Percentiles rank a stretch among this genome's conserved stretches.
These are phyloP conservation scores for Geodia barretti DNA, from an alignment of 37 sponge, comb jelly and placozoan genomes.

Conservation along the genomic window DNA sequence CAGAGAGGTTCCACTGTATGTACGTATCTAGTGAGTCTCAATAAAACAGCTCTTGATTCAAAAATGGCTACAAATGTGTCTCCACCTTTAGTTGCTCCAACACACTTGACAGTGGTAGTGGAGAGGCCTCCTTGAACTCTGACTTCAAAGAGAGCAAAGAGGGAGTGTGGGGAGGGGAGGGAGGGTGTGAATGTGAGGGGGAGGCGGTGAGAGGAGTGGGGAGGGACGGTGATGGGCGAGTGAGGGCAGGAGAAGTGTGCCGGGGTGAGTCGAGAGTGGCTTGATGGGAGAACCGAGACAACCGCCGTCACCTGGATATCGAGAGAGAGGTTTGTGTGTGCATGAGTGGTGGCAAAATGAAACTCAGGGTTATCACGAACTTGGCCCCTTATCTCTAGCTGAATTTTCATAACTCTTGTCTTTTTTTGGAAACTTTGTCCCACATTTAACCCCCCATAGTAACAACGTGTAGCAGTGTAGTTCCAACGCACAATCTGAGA, in stretches of 20 bases:
- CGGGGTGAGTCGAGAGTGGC: neutral
- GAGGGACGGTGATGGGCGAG: constrained; percentile 7
- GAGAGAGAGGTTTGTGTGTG: neutral
- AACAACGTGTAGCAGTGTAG: too few species aligned
- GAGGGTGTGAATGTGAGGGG: constrained; percentile 37
- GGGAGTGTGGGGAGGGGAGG: neutral
- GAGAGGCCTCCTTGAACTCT: constrained; percentile 49
- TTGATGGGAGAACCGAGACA: constrained; percentile 11
- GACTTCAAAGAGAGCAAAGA: constrained; percentile 39
- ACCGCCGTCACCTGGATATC: constrained; percentile 13
- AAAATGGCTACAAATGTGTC: neutral
- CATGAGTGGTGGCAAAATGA: neutral
- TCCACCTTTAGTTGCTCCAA: constrained; percentile 50
- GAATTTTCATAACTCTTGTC: too few species aligned
- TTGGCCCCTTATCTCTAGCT: too few species aligned
- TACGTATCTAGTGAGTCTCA: neutral
- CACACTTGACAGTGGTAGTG: constrained; percentile 44
- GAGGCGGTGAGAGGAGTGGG: constrained; percentile 26
- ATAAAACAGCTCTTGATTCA: neutral
- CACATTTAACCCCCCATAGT: too few species aligned
- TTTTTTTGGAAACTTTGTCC: too few species aligned
- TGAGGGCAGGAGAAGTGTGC: neutral
- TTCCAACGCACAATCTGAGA: too few species aligned
- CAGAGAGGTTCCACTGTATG: too few species aligned
- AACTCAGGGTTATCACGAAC: too few species aligned